Percentiles rank a stretch among this genome's conserved stretches.
These are phyloP conservation scores for Standfussiana lucernea DNA, from an alignment of 2,888 invertebrate species.

Conservation along the genomic window DNA sequence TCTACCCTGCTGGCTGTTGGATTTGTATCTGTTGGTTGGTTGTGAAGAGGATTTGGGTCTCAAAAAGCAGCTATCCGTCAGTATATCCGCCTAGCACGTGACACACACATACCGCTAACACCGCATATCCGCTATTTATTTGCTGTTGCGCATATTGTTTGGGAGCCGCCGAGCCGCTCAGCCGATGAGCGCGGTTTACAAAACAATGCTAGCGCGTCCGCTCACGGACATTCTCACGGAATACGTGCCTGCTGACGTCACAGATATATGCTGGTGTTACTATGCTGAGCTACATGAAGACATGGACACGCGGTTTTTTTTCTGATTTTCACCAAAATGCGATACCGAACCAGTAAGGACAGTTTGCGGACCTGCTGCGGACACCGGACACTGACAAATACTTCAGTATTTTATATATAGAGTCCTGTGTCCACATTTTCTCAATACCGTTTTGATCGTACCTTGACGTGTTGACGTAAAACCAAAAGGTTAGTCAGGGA, in stretches of 20 bases:
- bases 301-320: not conserved
- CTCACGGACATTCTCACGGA: constrained; percentile 57
- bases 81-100: not conserved
- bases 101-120: constrained; percentile 27
- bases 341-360: not conserved
- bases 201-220: constrained; percentile 66
- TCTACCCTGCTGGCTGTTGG: not conserved
- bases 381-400: not conserved
- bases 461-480: not conserved
- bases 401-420: not conserved
- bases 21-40: not conserved
- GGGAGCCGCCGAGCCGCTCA: constrained; percentile 24
- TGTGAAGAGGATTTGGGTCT: no score
- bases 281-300: constrained; percentile 19
- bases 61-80: not conserved
- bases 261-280: constrained; percentile 33
- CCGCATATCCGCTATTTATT: constrained; percentile 62
- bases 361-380: not conserved
- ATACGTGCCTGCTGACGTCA: constrained; percentile 61
- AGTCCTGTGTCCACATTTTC: not conserved
- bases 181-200: constrained; percentile 56
- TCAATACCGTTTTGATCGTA: not conserved
- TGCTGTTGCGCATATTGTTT: constrained; percentile 59
- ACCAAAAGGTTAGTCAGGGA: not conserved
- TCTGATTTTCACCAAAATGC: not conserved